Percentiles rank a stretch among this genome's conserved stretches.
Conservation (phyloP, 2,797 vertebrate genomes). For the Enteromius mattozi region DNA sequence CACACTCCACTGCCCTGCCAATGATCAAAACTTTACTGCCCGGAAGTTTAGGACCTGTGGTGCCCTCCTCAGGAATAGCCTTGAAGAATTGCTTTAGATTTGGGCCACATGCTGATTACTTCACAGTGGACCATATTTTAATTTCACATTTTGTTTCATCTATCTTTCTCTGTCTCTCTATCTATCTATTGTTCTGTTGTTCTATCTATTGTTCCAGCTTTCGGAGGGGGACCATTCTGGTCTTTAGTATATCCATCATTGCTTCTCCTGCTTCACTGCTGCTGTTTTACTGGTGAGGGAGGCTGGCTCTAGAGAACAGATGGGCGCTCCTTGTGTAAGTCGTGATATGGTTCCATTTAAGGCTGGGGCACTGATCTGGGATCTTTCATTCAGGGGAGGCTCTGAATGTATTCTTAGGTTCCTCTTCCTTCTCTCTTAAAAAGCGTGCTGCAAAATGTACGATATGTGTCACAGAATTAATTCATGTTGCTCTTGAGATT, state of each 20-base stretch:
- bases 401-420: constrained; percentile 22
- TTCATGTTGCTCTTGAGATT: background rate
- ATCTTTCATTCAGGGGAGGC: constrained; percentile 52
- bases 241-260: constrained; percentile 32
- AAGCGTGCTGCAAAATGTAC: constrained; percentile 11
- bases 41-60: constrained; percentile 7
- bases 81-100: constrained; percentile 26
- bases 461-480: background rate
- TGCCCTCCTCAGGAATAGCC: constrained; percentile 21
- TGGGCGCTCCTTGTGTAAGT: constrained; percentile 34
- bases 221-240: background rate
- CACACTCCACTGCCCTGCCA: constrained; percentile 59
- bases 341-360: constrained; percentile 41
- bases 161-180: no score
- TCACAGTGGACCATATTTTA: constrained; percentile 17
- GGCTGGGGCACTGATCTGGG: constrained; percentile 27
- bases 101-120: background rate
- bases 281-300: background rate
- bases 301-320: constrained; percentile 1
- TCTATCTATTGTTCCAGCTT: background rate
- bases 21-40: constrained; percentile 46
- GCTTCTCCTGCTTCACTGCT: constrained; percentile 26
- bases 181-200: background rate
- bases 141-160: no score
- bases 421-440: background rate